Base-by-base conservation (phyloP, 2,888 invertebrate genomes). In the Merodon equestris region DNA sequence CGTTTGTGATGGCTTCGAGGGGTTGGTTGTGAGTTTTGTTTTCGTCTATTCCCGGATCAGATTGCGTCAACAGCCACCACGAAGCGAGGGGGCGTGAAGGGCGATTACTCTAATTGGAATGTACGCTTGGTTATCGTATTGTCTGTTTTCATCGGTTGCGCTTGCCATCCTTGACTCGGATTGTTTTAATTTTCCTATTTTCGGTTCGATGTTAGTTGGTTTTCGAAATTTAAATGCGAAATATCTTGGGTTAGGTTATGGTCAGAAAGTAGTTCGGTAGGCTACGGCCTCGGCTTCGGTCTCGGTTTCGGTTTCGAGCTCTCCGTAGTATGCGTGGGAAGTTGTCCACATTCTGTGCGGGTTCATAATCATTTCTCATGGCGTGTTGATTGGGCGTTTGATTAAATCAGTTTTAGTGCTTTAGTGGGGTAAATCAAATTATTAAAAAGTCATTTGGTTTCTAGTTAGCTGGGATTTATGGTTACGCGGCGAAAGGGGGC, bases 181-280 rank as follows among this genome's bases (percentile, higher is more conserved):
- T 27, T 18, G n/a, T 18, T 40, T 58, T 18, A 19, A 40, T 51
- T 54, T 53, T 19, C 10, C 7, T 13, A 7, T 27, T 27, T 4
- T 7, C 7, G 27, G 27, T 27, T 27, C 2, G 27, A 4, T 60
- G 1, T n/a, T n/a, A n/a, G n/a, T n/a, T n/a, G 9, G 13, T 44
- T 64, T 77, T 61, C 40, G 57, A 48, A 61, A 47, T 70, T 61
- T 47, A 58, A 70, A 54, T 61, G 60, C 13, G 17, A 44, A 61
- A 56, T 15, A 17, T 58, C 56, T 77, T 77, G 73, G 57, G 57
- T 58, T 68, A 77, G 77, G 77, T 77, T 77, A 68, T 73, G 77
- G 77, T 27, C 27, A 27, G 7, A 27, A 27, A 27, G 7, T 27
- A 27, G 27, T 27, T 27, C 27, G 27, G 7, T 2, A 27, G 47